Percentiles rank a stretch among this genome's conserved stretches.
Conservation (phyloP, 2,113 vertebrate species). For the Solea senegalensis region DNA sequence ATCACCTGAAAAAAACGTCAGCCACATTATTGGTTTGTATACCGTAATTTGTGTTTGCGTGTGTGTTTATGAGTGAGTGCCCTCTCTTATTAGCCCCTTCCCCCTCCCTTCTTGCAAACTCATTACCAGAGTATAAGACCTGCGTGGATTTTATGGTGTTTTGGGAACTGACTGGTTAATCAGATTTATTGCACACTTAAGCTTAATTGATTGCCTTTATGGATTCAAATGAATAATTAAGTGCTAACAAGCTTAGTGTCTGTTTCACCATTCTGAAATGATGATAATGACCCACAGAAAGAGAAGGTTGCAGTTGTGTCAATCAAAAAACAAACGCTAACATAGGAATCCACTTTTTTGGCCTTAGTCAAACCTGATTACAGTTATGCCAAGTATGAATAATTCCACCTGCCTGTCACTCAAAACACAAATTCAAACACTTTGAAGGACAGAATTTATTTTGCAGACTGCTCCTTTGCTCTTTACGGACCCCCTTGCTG, state of each 20-base stretch:
- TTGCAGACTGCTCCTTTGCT: not conserved
- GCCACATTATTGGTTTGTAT: slow-evolving; percentile 26
- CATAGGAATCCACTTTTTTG: slow-evolving; percentile 25
- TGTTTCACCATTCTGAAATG: slow-evolving; percentile 72
- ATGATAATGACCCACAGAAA: slow-evolving; percentile 67
- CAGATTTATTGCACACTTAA: slow-evolving; percentile 83
- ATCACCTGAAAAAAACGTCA: slow-evolving; percentile 40
- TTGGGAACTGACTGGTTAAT: slow-evolving; percentile 83
- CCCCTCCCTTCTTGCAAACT: slow-evolving; percentile 68
- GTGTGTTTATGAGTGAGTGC: slow-evolving; percentile 58
- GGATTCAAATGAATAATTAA: slow-evolving; percentile 84
- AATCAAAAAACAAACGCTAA: slow-evolving; percentile 56
- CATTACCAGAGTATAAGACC: slow-evolving; percentile 79
- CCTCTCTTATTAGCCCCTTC: slow-evolving; percentile 61
- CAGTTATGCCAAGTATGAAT: slow-evolving; percentile 9
- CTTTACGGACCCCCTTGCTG: not conserved
- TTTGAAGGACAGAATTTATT: slow-evolving; percentile 1
- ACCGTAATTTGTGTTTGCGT: slow-evolving; percentile 10
- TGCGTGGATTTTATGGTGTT: slow-evolving; percentile 80
- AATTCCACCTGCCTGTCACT: not conserved
- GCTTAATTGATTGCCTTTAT: slow-evolving; percentile 83
- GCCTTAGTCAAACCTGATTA: slow-evolving; percentile 14
- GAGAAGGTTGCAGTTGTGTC: slow-evolving; percentile 49
- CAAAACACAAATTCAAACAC: not conserved
- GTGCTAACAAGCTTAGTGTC: slow-evolving; percentile 75